These are phyloP conservation scores for Cinclus cinclus DNA, from an alignment of 2,113 vertebrate genomes.

Conservation along the genomic window DNA sequence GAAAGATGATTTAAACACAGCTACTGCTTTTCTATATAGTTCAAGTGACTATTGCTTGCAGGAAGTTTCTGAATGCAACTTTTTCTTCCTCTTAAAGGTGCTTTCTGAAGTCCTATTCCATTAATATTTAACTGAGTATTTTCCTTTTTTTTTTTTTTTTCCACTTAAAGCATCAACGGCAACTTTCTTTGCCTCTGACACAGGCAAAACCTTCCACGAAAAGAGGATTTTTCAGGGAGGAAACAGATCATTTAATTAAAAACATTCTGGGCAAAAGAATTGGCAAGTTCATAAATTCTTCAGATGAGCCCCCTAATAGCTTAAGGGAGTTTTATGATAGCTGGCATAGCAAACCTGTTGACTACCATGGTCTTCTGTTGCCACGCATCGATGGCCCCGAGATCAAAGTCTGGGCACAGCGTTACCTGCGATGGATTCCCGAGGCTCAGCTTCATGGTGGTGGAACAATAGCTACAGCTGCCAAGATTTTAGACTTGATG, in stretches of 20 bases:
- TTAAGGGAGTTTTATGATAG: constrained; percentile 82
- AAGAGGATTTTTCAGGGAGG: constrained; percentile 89
- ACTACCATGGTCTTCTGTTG: constrained; percentile 83
- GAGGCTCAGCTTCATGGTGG: constrained; percentile 85
- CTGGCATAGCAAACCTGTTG: constrained; percentile 81
- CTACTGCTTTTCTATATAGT: background rate
- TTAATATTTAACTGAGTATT: background rate
- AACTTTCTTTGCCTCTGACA: constrained; percentile 83
- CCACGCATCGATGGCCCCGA: constrained; percentile 81
- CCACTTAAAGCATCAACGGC: constrained; percentile 82
- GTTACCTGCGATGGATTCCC: constrained; percentile 88
- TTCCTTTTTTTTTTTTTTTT: background rate
- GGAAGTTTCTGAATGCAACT: background rate
- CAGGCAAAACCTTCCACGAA: constrained; percentile 80
- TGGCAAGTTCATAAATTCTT: constrained; percentile 83
- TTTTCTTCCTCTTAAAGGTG: background rate
- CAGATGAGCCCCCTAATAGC: constrained; percentile 74
- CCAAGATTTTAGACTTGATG: constrained; percentile 79
- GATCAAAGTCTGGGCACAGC: constrained; percentile 84
- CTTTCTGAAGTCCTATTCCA: background rate
- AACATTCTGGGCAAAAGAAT: constrained; percentile 86
- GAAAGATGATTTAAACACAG: background rate
- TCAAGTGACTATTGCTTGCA: background rate
- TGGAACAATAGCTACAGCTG: constrained; percentile 74
- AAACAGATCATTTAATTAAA: constrained; percentile 88